A percentile compares a stretch with the other conserved stretches of the same genome.
Evolutionary conservation across 2,797 vertebrate genomes (phyloP).

Genomic region (Megaceryle alcyon): DNA sequence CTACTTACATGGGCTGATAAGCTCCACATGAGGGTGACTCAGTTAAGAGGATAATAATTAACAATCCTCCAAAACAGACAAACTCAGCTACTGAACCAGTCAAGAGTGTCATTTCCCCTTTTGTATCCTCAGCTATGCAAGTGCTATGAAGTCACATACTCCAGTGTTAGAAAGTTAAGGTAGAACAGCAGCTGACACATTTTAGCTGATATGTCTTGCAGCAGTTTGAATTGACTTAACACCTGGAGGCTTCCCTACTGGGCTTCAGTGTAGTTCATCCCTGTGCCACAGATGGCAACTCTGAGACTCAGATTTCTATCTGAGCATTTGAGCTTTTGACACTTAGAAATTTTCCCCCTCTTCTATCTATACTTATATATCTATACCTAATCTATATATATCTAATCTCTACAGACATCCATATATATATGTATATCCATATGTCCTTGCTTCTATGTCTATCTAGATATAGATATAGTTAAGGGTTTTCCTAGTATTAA

Average conservation of each 20-base stretch:
- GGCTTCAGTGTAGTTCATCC: background rate
- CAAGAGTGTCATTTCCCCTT: background rate
- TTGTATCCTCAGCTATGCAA: background rate
- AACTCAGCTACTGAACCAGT: conserved; percentile 19
- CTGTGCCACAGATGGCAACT: background rate
- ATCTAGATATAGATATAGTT: background rate
- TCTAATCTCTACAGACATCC: background rate
- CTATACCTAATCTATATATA: background rate
- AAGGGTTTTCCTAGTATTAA: background rate
- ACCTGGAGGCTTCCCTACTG: background rate
- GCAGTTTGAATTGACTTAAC: background rate
- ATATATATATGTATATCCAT: background rate
- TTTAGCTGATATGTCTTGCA: background rate
- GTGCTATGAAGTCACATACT: background rate
- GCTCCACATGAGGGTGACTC: background rate
- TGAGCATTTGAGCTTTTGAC: background rate
- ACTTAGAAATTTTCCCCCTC: background rate
- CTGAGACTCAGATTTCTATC: background rate
- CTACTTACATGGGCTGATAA: conserved; percentile 43
- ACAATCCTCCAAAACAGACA: conserved; percentile 13
- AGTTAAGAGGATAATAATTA: conserved; percentile 58
- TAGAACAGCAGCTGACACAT: background rate
- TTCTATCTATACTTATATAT: background rate
- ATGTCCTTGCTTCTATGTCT: background rate
- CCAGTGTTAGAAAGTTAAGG: background rate